phyloP scores from a whole-genome alignment of 2,888 invertebrate species.

The Pyrgus malvae region DNA sequence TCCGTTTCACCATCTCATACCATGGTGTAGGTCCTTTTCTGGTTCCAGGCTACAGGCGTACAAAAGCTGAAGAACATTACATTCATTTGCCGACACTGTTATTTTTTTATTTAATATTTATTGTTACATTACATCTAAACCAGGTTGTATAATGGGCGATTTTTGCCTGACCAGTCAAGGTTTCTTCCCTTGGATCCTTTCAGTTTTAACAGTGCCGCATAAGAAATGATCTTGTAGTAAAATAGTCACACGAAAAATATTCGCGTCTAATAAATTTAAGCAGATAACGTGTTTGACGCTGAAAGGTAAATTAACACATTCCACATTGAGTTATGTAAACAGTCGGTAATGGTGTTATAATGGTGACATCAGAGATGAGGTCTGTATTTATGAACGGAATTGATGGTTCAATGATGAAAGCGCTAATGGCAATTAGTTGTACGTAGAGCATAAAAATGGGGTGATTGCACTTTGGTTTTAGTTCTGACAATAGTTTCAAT shows the following conservation, averaged over 20 bases:
- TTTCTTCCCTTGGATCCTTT: too few species aligned
- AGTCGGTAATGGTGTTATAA: conserved; percentile 6
- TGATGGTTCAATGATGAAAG: background rate
- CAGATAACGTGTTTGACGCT: background rate
- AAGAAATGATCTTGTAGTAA: background rate
- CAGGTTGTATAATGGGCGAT: too few species aligned
- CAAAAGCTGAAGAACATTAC: too few species aligned
- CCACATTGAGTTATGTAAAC: conserved; percentile 2
- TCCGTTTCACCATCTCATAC: too few species aligned
- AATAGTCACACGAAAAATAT: background rate
- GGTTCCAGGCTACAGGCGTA: too few species aligned
- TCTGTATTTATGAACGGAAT: background rate
- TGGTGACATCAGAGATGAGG: conserved; percentile 4
- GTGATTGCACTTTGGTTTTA: background rate
- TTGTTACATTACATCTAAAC: too few species aligned
- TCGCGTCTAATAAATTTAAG: background rate
- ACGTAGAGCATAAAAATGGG: background rate
- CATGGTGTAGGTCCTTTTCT: too few species aligned
- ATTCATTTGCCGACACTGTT: too few species aligned
- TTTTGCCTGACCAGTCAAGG: too few species aligned
- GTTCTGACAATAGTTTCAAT: too few species aligned
- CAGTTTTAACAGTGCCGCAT: too few species aligned
- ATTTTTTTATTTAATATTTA: too few species aligned
- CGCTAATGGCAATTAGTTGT: background rate
- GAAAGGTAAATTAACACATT: conserved; percentile 6